Conservation (phyloP, 2,113 vertebrate genomes). For the Jacana jacana region DNA sequence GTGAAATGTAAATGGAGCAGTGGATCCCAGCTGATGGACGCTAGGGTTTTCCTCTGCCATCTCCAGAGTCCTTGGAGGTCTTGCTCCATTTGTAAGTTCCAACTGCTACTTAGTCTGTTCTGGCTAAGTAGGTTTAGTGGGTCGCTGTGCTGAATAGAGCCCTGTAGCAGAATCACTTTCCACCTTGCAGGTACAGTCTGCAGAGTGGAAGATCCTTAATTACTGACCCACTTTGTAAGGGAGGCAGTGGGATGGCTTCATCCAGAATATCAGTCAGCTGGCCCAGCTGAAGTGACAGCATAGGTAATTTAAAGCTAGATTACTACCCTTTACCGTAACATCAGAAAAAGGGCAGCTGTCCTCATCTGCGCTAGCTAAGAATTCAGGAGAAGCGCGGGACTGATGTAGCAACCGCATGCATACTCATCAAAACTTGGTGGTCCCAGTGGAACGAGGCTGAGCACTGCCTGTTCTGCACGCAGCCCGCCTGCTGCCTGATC, state of each 20-base stretch:
- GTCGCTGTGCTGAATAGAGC: background rate
- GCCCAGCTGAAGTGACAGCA: background rate
- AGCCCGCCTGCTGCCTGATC: conserved; percentile 4
- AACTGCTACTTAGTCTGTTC: background rate
- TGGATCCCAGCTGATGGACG: background rate
- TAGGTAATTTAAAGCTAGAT: background rate
- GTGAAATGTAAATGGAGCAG: background rate
- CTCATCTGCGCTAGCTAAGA: background rate
- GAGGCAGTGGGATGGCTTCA: background rate
- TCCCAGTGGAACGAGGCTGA: background rate
- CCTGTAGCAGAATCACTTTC: background rate
- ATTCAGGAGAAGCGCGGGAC: background rate
- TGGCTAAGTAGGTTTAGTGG: background rate
- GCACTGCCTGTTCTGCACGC: conserved; percentile 18
- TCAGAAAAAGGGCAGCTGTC: background rate
- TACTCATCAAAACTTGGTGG: background rate
- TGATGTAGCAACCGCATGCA: background rate
- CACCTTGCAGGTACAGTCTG: background rate
- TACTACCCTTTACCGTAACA: background rate
- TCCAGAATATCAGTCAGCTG: background rate
- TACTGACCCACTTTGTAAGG: background rate
- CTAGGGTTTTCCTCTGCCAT: background rate
- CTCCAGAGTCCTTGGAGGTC: background rate
- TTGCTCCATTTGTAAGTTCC: background rate
- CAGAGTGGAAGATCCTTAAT: background rate